phyloP scores from a whole-genome alignment of 2,888 invertebrate species.

The Melanophora roralis region DNA sequence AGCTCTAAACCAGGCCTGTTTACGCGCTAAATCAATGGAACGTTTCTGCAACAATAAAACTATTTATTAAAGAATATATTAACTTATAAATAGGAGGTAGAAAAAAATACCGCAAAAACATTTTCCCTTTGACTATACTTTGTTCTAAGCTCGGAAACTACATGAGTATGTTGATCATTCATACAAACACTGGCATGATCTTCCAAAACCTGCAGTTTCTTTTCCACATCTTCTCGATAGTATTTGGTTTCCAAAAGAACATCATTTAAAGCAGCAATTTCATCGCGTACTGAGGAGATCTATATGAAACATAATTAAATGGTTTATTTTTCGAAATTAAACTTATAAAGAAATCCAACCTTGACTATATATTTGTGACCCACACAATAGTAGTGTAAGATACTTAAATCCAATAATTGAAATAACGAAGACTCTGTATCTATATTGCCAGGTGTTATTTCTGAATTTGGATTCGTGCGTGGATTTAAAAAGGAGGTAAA shows the following conservation, averaged over 20 bases:
- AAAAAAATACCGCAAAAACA: slow-evolving; percentile 73
- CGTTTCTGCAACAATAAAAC: slow-evolving; percentile 69
- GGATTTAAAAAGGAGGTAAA: slow-evolving; percentile 71
- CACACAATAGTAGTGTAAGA: slow-evolving; percentile 76
- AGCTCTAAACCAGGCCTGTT: slow-evolving; percentile 83
- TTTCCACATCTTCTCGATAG: slow-evolving; percentile 73
- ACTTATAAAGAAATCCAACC: slow-evolving; percentile 58
- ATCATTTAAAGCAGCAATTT: slow-evolving; percentile 75
- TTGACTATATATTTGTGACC: slow-evolving; percentile 77
- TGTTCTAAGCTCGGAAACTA: slow-evolving; percentile 71
- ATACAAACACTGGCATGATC: slow-evolving; percentile 71
- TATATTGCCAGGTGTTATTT: slow-evolving; percentile 69
- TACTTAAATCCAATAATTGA: slow-evolving; percentile 74
- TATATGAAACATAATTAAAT: slow-evolving; percentile 50
- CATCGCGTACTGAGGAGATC: slow-evolving; percentile 75
- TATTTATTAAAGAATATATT: background rate
- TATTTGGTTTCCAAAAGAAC: slow-evolving; percentile 74
- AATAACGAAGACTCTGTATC: slow-evolving; percentile 69
- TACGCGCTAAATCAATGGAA: slow-evolving; percentile 80
- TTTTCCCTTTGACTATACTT: slow-evolving; percentile 75
- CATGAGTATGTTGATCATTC: slow-evolving; percentile 71
- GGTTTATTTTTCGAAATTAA: background rate
- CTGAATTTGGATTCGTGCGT: slow-evolving; percentile 61
- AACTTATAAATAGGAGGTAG: background rate
- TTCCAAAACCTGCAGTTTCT: slow-evolving; percentile 70